These are phyloP conservation scores for Cheilosia urbana DNA, from an alignment of 2,888 invertebrate genomes.

Conservation along the genomic window DNA sequence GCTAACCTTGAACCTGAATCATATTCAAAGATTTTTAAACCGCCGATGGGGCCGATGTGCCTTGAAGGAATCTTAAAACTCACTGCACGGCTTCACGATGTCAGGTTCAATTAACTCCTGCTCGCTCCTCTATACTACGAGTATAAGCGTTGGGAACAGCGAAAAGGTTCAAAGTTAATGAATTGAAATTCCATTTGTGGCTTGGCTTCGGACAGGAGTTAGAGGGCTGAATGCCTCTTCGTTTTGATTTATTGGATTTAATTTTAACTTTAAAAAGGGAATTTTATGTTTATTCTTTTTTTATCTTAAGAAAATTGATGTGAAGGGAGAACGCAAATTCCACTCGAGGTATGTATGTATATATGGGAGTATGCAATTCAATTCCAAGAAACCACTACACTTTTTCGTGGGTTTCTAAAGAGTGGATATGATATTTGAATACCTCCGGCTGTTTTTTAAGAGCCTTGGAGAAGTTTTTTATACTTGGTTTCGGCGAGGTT, in stretches of 20 bases:
- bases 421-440: slow-evolving; percentile 48
- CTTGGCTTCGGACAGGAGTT: slow-evolving; percentile 33
- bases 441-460: slow-evolving; percentile 2
- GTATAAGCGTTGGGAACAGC: slow-evolving; percentile 16
- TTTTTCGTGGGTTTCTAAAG: slow-evolving; percentile 5
- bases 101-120: slow-evolving; percentile 59
- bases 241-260: slow-evolving; percentile 60
- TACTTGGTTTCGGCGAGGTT: background rate
- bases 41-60: background rate
- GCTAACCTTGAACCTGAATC: slow-evolving; percentile 33
- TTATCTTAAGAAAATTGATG: slow-evolving; percentile 13
- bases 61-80: slow-evolving; percentile 26
- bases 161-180: slow-evolving; percentile 65
- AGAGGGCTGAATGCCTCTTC: background rate
- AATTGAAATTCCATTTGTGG: slow-evolving; percentile 69
- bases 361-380: slow-evolving; percentile 16
- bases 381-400: slow-evolving; percentile 50
- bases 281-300: background rate
- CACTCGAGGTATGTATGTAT: background rate
- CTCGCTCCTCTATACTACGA: background rate
- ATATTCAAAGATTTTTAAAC: slow-evolving; percentile 1
- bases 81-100: slow-evolving; percentile 17
- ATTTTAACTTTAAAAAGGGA: slow-evolving; percentile 36
- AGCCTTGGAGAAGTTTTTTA: slow-evolving; percentile 26
- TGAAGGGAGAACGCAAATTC: slow-evolving; percentile 26